Conservation (phyloP, 2,113 vertebrate genomes). For the Numenius arquata region DNA sequence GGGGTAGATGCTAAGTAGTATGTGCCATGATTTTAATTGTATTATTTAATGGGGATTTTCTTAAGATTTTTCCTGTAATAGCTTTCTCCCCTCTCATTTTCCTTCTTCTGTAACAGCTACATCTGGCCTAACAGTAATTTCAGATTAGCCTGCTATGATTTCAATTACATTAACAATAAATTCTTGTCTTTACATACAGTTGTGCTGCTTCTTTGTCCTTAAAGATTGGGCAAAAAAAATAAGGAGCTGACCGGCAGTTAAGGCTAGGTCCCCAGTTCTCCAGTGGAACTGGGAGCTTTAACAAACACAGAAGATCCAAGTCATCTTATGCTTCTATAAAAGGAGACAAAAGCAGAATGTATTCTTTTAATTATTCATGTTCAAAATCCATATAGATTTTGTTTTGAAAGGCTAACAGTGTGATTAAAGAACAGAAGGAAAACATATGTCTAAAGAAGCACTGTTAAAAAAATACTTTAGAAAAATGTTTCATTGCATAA, state of each 20-base stretch:
- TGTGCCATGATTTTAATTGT: background rate
- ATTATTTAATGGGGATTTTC: background rate
- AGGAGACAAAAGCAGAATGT: background rate
- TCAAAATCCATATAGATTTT: conserved; percentile 53
- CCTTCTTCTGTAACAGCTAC: background rate
- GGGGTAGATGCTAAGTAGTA: background rate
- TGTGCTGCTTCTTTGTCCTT: background rate
- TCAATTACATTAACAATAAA: background rate
- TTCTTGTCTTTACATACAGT: background rate
- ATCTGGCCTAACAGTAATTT: background rate
- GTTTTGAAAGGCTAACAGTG: conserved; percentile 54
- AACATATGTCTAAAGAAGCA: conserved; percentile 47
- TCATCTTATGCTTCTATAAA: background rate
- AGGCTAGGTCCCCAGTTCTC: background rate
- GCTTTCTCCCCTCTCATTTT: background rate
- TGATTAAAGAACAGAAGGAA: conserved; percentile 66
- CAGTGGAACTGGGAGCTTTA: background rate
- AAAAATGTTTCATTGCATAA: conserved; percentile 18
- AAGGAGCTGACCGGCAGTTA: background rate
- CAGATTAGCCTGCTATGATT: background rate
- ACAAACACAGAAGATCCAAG: background rate
- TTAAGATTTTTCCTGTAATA: background rate
- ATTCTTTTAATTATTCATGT: conserved; percentile 33
- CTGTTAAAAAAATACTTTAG: conserved; percentile 41
- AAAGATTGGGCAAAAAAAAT: background rate